Percentiles rank a stretch among this genome's conserved stretches.
Conservation (phyloP, 1,140 invertebrate genomes). For the Steinernema feltiae region DNA sequence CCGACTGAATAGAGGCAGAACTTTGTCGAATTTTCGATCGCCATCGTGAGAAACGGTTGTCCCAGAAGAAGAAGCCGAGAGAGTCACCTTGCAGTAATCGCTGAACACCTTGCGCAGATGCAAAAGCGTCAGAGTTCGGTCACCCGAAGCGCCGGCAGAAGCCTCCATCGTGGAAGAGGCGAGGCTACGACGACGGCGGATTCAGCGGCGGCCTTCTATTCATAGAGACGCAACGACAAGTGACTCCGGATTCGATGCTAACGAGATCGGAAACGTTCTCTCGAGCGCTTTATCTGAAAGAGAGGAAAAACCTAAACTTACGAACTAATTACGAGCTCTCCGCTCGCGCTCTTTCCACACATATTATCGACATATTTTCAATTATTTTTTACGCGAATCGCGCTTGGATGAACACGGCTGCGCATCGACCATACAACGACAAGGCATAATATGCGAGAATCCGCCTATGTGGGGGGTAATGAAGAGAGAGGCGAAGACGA, state of each 20-base stretch:
- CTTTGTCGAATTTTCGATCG: constrained; percentile 88
- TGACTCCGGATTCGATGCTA: background rate
- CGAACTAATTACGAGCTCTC: too few relatives aligned
- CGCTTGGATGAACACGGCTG: too few relatives aligned
- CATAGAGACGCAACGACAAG: background rate
- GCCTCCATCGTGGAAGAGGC: background rate
- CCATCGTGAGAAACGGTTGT: constrained; percentile 42
- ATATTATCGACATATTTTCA: constrained; percentile 6
- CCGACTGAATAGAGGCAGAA: constrained; percentile 95
- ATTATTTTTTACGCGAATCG: background rate
- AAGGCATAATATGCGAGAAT: too few relatives aligned
- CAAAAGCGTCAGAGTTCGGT: constrained; percentile 72
- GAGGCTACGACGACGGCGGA: background rate
- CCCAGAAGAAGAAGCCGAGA: constrained; percentile 67
- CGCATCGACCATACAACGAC: too few relatives aligned
- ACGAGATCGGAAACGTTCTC: background rate
- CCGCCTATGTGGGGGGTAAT: too few relatives aligned
- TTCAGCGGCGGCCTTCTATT: background rate
- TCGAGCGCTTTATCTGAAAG: background rate
- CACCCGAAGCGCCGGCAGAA: constrained; percentile 14
- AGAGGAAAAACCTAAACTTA: background rate
- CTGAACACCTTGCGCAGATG: constrained; percentile 90
- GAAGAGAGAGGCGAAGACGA: too few relatives aligned
- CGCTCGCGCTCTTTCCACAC: background rate
- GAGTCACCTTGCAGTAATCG: constrained; percentile 62